These are phyloP conservation scores for Rhopalosiphum maidis DNA, from an alignment of 1,140 invertebrate genomes.

Conservation along the genomic window DNA sequence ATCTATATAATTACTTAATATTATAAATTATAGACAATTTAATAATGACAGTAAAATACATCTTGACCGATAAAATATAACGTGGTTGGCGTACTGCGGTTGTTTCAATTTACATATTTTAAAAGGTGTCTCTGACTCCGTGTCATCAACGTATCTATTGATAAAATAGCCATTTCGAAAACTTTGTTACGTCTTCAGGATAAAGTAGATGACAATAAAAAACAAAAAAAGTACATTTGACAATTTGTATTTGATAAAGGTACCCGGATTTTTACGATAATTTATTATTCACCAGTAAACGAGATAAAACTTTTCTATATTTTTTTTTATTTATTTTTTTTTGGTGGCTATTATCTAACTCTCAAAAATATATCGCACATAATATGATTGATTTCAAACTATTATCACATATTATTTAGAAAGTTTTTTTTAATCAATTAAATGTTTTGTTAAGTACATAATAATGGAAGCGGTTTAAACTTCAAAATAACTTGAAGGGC, in stretches of 20 bases:
- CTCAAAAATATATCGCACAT: background rate
- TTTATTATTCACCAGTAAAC: background rate
- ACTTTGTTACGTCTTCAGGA: background rate
- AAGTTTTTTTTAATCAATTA: background rate
- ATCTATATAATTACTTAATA: too few species aligned
- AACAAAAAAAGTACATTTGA: background rate
- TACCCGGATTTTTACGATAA: background rate
- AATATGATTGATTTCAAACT: background rate
- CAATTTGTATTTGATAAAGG: background rate
- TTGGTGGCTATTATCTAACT: background rate
- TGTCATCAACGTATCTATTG: background rate
- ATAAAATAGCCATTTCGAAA: background rate
- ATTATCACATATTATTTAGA: background rate
- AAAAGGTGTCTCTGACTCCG: background rate
- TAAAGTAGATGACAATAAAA: background rate
- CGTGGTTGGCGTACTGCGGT: background rate
- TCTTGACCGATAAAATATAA: conserved; percentile 2
- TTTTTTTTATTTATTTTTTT: background rate
- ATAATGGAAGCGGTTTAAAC: background rate
- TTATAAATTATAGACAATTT: background rate
- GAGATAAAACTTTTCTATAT: background rate
- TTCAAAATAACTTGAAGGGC: background rate
- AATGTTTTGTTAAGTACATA: background rate
- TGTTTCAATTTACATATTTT: background rate
- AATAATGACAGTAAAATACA: background rate